phyloP scores from a whole-genome alignment of 2,113 vertebrate species.

The Verasper variegatus region DNA sequence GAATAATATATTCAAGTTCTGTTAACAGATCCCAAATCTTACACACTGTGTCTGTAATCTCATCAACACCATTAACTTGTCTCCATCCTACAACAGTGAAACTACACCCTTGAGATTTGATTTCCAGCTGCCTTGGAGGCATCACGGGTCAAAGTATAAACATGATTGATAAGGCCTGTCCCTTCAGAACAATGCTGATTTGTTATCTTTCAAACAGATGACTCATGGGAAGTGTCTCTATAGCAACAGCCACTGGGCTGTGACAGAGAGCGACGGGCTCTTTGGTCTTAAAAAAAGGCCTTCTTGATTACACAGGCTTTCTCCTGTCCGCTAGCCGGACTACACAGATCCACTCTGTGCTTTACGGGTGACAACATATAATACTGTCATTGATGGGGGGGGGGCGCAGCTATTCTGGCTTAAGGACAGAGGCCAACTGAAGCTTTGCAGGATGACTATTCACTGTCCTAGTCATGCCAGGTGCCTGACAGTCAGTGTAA shows the following conservation, averaged over 20 bases:
- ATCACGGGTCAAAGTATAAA: conserved; percentile 59
- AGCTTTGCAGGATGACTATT: conserved; percentile 36
- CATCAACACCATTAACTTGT: background rate
- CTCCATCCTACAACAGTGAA: background rate
- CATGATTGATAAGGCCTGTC: conserved; percentile 60
- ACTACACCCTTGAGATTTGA: conserved; percentile 14
- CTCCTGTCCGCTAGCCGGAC: conserved; percentile 51
- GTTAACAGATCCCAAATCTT: background rate
- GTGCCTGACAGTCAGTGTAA: conserved; percentile 53
- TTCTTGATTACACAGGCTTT: conserved; percentile 59
- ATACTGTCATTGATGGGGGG: conserved; percentile 71
- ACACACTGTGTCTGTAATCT: background rate
- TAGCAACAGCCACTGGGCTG: conserved; percentile 47
- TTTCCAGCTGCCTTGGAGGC: conserved; percentile 32
- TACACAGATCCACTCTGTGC: conserved; percentile 69
- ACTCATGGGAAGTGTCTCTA: conserved; percentile 65
- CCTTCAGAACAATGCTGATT: conserved; percentile 53
- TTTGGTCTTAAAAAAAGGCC: conserved; percentile 43
- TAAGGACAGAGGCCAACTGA: conserved; percentile 53
- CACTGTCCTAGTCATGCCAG: conserved; percentile 58
- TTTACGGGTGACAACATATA: conserved; percentile 55
- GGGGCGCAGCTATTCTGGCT: conserved; percentile 48
- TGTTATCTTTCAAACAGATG: conserved; percentile 72
- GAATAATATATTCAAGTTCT: too few species aligned
- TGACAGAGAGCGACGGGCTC: conserved; percentile 24